Conservation (phyloP, 2,888 invertebrate genomes). For the Helicoverpa assulta region DNA sequence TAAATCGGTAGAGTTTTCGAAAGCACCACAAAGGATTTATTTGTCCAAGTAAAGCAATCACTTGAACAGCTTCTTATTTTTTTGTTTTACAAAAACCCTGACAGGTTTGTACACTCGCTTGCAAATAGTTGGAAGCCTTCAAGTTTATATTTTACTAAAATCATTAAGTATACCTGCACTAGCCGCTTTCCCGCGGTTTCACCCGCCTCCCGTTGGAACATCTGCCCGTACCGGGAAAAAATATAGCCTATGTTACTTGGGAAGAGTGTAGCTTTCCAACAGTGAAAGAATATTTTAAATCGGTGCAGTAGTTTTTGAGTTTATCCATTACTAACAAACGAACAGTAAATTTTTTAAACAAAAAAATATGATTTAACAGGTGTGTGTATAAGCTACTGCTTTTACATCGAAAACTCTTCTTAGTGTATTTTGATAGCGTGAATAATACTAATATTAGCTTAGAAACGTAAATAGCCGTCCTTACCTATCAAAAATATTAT, state of each 20-base stretch:
- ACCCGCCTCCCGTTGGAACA: too few species aligned
- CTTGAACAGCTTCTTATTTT: constrained; percentile 32
- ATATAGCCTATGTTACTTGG: too few species aligned
- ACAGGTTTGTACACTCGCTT: constrained; percentile 30
- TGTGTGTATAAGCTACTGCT: neutral
- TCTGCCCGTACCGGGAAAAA: too few species aligned
- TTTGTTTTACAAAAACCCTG: constrained; percentile 21
- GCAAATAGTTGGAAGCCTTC: constrained; percentile 31
- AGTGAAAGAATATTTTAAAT: too few species aligned
- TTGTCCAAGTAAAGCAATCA: constrained; percentile 23
- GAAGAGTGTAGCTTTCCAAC: too few species aligned
- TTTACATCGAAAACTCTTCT: neutral
- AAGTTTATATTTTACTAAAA: constrained; percentile 11
- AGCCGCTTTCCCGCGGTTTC: too few species aligned
- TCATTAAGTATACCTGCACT: neutral
- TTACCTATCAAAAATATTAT: neutral
- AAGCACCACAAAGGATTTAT: constrained; percentile 9
- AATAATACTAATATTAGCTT: neutral
- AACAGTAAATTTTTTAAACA: too few species aligned
- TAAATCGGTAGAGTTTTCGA: neutral
- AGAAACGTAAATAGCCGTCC: neutral
- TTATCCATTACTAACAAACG: too few species aligned
- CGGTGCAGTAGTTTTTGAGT: too few species aligned
- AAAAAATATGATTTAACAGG: too few species aligned
- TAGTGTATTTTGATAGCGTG: neutral